Evolutionary conservation across 2,797 vertebrate genomes (phyloP).

Genomic region (Cryptoprocta ferox): DNA sequence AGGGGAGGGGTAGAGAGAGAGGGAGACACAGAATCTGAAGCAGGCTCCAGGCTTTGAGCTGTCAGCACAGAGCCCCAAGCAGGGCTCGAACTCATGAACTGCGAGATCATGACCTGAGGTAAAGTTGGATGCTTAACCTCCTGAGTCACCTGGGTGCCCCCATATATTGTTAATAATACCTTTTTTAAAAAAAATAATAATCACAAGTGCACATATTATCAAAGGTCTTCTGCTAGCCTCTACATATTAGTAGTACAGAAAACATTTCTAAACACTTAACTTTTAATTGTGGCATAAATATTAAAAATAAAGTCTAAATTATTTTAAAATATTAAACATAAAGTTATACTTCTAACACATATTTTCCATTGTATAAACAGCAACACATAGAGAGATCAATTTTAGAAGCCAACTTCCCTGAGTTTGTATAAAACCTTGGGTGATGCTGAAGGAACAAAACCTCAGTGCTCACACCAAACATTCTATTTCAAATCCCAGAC

Average conservation of each 20-base stretch:
- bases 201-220: not conserved
- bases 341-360: not conserved
- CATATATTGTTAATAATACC: not conserved
- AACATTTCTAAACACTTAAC: not conserved
- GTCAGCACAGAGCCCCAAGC: too few species aligned
- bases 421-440: not conserved
- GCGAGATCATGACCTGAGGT: too few species aligned
- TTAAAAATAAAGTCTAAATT: slow-evolving; percentile 53
- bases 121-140: too few species aligned
- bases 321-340: slow-evolving; percentile 33
- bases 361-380: not conserved
- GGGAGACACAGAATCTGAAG: too few species aligned
- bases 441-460: not conserved
- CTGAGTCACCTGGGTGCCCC: too few species aligned
- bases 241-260: not conserved
- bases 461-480: not conserved
- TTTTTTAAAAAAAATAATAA: not conserved
- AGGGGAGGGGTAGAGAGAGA: too few species aligned
- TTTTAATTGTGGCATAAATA: slow-evolving; percentile 34
- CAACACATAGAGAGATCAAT: not conserved
- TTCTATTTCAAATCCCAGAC: not conserved
- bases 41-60: too few species aligned
- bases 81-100: too few species aligned
- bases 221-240: slow-evolving; percentile 45
- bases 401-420: slow-evolving; percentile 4